Evolutionary conservation across 2,113 vertebrate genomes (phyloP).

Genomic region (Ciconia stormi): DNA sequence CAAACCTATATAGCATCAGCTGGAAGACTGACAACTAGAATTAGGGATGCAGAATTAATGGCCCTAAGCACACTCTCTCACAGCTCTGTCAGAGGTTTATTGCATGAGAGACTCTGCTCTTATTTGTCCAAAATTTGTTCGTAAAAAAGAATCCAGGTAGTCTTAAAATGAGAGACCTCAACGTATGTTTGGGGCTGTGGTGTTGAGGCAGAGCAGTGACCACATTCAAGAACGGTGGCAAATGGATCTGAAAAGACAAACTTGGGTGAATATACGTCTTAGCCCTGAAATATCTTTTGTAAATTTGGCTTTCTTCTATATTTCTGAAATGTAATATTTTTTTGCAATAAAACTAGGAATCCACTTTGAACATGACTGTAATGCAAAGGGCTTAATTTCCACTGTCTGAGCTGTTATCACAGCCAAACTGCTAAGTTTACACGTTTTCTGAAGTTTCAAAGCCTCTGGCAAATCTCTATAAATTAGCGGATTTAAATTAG

Average conservation of each 20-base stretch:
- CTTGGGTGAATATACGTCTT: not conserved
- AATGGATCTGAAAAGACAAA: not conserved
- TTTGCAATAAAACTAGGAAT: not conserved
- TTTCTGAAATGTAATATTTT: not conserved
- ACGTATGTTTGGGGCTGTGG: not conserved
- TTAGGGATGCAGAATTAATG: conserved; percentile 13
- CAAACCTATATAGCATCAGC: not conserved
- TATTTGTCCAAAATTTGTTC: not conserved
- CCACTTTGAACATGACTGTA: conserved; percentile 21
- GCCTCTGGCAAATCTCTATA: conserved; percentile 73
- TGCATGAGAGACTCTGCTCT: not conserved
- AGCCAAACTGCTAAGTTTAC: conserved; percentile 70
- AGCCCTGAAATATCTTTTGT: not conserved
- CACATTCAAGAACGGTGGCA: not conserved
- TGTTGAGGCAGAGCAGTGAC: not conserved
- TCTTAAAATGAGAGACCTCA: not conserved
- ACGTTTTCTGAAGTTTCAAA: conserved; percentile 71
- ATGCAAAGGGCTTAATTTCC: conserved; percentile 56
- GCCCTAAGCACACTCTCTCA: not conserved
- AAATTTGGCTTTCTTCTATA: not conserved
- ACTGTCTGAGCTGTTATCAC: conserved; percentile 68
- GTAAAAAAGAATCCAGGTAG: not conserved
- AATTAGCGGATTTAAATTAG: conserved; percentile 78
- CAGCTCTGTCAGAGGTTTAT: not conserved
- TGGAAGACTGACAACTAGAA: conserved; percentile 5